Percentiles rank a stretch among this genome's conserved stretches.
Evolutionary conservation across 2,888 invertebrate species (phyloP).

Genomic region (Protophormia terraenovae): DNA sequence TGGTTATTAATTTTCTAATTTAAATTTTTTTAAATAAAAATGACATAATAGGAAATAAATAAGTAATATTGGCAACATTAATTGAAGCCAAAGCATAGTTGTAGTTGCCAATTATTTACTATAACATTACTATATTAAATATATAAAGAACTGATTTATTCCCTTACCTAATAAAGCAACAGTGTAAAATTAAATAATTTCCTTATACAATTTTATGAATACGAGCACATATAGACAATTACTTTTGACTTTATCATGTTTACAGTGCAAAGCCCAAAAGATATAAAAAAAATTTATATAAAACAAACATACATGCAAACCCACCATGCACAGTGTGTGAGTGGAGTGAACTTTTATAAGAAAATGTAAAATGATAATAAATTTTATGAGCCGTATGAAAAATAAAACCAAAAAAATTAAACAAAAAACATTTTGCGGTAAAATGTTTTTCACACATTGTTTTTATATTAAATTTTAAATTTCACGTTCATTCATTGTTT

Average conservation of each 20-base stretch:
- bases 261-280: slow-evolving; percentile 28
- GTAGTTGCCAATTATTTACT: no score
- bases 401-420: neutral
- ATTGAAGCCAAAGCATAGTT: no score
- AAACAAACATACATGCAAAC: neutral
- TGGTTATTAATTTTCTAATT: no score
- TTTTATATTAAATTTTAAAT: slow-evolving; percentile 1
- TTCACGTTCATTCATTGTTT: slow-evolving; percentile 23
- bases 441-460: slow-evolving; percentile 33
- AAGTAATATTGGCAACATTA: no score
- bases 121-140: neutral
- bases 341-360: slow-evolving; percentile 42
- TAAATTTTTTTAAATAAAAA: no score
- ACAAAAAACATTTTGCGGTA: slow-evolving; percentile 23
- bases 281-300: neutral
- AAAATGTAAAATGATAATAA: slow-evolving; percentile 15
- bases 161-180: neutral
- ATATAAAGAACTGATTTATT: no score
- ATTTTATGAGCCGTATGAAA: slow-evolving; percentile 30
- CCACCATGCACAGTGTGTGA: neutral
- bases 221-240: neutral
- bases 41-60: no score
- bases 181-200: neutral
- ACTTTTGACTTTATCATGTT: neutral
- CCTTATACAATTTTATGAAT: neutral